phyloP scores from a whole-genome alignment of 1,140 invertebrate genomes.

The Drosophila oshimai region DNA sequence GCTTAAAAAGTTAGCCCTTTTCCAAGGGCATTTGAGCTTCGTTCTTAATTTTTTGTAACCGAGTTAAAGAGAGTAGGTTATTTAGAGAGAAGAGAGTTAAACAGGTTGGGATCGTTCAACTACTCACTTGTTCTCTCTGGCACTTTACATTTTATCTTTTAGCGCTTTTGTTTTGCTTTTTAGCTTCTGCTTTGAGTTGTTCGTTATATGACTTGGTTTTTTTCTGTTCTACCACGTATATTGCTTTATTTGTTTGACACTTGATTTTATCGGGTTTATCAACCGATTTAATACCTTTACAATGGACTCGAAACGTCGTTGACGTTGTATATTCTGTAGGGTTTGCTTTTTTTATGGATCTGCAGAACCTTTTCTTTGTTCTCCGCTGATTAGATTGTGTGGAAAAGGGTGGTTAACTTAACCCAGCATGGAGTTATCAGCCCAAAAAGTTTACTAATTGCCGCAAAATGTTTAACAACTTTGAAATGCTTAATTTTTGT shows the following conservation, averaged over 20 bases:
- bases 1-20: not conserved
- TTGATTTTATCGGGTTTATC: constrained; percentile 62
- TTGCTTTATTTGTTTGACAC: constrained; percentile 45
- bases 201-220: constrained; percentile 10
- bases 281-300: constrained; percentile 56
- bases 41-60: not conserved
- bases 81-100: constrained; percentile 12
- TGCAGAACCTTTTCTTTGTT: constrained; percentile 15
- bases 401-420: constrained; percentile 12
- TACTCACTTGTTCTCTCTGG: constrained; percentile 17
- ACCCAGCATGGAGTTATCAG: constrained; percentile 41
- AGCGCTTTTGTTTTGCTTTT: constrained; percentile 69
- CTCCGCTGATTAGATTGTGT: constrained; percentile 1
- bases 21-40: constrained; percentile 25
- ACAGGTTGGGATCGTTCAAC: constrained; percentile 19
- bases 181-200: constrained; percentile 40
- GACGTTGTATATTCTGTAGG: constrained; percentile 17
- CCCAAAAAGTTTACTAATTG: constrained; percentile 24
- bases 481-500: constrained; percentile 20
- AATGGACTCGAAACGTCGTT: constrained; percentile 13
- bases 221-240: constrained; percentile 6
- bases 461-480: constrained; percentile 37
- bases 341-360: constrained; percentile 15
- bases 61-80: not conserved
- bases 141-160: constrained; percentile 35